These are phyloP conservation scores for Eptatretus atami DNA, from an alignment of 2,797 vertebrate genomes.

Conservation along the genomic window DNA sequence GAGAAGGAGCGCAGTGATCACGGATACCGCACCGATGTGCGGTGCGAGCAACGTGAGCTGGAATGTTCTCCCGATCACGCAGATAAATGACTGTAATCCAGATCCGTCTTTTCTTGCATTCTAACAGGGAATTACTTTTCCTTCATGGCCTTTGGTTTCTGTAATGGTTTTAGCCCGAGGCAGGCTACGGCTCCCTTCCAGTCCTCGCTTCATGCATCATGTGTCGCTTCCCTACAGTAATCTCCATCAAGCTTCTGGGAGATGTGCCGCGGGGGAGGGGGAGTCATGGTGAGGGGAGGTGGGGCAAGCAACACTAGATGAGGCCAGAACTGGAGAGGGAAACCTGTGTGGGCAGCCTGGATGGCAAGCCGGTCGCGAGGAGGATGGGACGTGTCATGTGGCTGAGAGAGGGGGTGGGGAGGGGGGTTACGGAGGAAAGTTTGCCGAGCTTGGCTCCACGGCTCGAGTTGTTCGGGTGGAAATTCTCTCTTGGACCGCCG, in stretches of 20 bases:
- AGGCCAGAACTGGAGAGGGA: not conserved
- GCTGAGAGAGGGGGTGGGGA: not conserved
- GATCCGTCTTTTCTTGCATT: constrained; percentile 2
- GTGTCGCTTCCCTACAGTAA: not conserved
- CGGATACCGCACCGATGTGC: too few species aligned
- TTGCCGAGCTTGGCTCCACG: not conserved
- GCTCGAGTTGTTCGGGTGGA: too few species aligned
- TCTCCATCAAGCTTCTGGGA: constrained; percentile 2
- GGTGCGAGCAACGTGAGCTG: too few species aligned
- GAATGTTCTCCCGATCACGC: too few species aligned
- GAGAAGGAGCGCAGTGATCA: too few species aligned
- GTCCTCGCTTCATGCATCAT: constrained; percentile 1
- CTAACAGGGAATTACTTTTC: constrained; percentile 4
- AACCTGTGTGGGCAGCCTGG: not conserved
- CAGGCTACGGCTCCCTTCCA: constrained; percentile 2
- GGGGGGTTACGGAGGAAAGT: not conserved
- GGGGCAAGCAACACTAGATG: not conserved
- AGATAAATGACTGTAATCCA: not conserved
- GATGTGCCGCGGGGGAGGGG: not conserved
- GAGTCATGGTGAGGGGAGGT: not conserved
- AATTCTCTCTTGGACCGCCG: too few species aligned
- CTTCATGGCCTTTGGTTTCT: constrained; percentile 5
- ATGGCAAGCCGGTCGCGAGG: not conserved
- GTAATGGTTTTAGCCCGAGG: constrained; percentile 2
- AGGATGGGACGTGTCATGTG: not conserved